phyloP scores from a whole-genome alignment of 1,140 invertebrate species.

The Batillaria attramentaria region DNA sequence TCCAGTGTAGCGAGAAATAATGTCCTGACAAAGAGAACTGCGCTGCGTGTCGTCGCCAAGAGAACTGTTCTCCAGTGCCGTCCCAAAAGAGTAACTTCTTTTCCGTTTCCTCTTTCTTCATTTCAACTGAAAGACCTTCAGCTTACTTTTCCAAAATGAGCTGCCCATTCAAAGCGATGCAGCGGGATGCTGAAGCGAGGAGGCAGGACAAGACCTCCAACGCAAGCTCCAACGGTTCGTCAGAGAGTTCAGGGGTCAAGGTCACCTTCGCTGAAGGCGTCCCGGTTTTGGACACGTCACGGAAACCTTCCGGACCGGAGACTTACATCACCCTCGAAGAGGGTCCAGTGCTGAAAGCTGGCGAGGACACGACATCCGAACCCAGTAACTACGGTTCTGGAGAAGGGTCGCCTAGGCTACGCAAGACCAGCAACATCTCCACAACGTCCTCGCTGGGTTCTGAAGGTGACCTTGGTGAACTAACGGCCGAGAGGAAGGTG shows the following conservation, averaged over 20 bases:
- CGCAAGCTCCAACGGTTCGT: conserved; percentile 6
- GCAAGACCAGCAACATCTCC: conserved; percentile 57
- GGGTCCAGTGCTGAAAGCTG: conserved; percentile 17
- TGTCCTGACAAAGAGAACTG: too few species aligned
- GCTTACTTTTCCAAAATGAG: too few species aligned
- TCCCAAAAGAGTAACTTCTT: too few species aligned
- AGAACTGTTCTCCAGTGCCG: too few species aligned
- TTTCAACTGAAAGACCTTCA: too few species aligned
- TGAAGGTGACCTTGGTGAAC: conserved; percentile 42
- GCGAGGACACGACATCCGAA: conserved; percentile 25
- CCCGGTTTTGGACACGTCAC: conserved; percentile 15
- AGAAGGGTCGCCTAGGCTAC: conserved; percentile 33
- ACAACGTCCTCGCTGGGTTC: conserved; percentile 50
- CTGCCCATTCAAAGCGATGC: conserved; percentile 29
- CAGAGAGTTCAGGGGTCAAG: background rate
- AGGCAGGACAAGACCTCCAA: background rate
- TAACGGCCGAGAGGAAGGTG: conserved; percentile 46
- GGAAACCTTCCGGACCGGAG: background rate
- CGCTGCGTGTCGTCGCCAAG: too few species aligned
- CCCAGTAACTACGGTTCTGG: conserved; percentile 33
- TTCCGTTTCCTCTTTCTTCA: too few species aligned
- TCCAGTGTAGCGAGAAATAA: too few species aligned
- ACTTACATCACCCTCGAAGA: conserved; percentile 15
- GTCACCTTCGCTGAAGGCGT: conserved; percentile 18
- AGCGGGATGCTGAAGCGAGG: background rate